phyloP scores from a whole-genome alignment of 2,797 vertebrate species.

The Sebastes oblongus region DNA sequence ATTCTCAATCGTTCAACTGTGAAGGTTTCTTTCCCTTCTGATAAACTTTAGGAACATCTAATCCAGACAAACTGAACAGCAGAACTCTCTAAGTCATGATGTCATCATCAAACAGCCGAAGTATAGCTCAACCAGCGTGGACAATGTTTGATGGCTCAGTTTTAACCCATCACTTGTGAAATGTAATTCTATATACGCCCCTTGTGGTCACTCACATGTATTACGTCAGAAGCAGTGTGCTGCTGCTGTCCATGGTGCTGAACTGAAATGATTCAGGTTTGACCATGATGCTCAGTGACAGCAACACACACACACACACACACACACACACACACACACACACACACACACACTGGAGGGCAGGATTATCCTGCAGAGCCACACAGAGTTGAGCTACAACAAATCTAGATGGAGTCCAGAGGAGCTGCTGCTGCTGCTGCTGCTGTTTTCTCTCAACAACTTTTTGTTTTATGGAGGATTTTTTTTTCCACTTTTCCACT shows the following conservation, averaged over 20 bases:
- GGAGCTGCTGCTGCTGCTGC: background rate
- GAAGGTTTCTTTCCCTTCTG: no score
- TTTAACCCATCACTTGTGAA: background rate
- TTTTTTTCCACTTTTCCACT: background rate
- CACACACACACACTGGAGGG: constrained; percentile 10
- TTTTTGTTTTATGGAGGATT: background rate
- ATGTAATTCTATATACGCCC: background rate
- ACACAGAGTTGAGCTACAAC: background rate
- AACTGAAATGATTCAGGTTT: background rate
- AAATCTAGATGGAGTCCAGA: background rate
- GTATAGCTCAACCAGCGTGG: no score
- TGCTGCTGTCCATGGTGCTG: constrained; percentile 44
- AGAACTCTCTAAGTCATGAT: no score
- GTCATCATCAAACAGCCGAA: no score
- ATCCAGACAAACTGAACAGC: no score
- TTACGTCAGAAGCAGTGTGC: background rate
- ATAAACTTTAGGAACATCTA: no score
- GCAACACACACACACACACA: background rate
- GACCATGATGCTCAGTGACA: background rate
- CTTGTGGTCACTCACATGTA: background rate
- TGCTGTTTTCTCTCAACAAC: background rate
- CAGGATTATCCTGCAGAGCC: constrained; percentile 16
- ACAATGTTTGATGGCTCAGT: no score
- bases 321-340: background rate
- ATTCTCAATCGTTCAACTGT: no score